Evolutionary conservation across 2,888 invertebrate genomes (phyloP).

Genomic region (Hipparchia semele): DNA sequence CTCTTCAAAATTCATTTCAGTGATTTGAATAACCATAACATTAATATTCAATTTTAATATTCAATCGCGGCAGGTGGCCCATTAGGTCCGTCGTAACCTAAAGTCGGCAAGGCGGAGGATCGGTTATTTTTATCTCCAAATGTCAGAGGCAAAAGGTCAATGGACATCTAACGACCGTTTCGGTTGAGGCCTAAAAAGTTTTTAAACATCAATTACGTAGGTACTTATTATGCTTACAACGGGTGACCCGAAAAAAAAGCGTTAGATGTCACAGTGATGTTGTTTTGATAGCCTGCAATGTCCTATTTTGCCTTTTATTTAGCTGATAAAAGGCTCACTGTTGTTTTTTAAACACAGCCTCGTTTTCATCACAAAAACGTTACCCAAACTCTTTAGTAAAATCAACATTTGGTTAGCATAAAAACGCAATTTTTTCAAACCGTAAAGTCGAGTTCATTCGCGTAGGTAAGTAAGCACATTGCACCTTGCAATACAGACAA

Average conservation of each 20-base stretch:
- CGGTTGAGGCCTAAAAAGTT: not conserved
- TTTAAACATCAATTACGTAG: not conserved
- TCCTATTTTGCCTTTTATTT: not conserved
- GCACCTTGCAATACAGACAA: no score
- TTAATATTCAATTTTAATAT: conserved; percentile 13
- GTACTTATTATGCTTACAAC: not conserved
- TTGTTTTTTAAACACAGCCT: no score
- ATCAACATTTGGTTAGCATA: no score
- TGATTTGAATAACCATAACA: not conserved
- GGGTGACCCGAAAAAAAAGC: not conserved
- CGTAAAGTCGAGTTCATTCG: no score
- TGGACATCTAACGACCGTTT: conserved; percentile 1
- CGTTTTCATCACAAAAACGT: no score
- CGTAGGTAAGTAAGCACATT: no score
- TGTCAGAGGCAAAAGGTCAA: conserved; percentile 10
- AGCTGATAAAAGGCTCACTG: no score
- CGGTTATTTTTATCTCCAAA: conserved; percentile 11
- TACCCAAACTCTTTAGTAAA: no score
- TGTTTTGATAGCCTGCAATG: not conserved
- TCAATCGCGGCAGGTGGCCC: not conserved
- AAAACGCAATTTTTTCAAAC: no score
- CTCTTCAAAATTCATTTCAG: not conserved
- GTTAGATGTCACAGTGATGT: not conserved
- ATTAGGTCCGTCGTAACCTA: conserved; percentile 8
- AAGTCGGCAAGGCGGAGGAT: conserved; percentile 6